These are phyloP conservation scores for Coptodon rendalli DNA, from an alignment of 2,113 vertebrate species.

Conservation along the genomic window DNA sequence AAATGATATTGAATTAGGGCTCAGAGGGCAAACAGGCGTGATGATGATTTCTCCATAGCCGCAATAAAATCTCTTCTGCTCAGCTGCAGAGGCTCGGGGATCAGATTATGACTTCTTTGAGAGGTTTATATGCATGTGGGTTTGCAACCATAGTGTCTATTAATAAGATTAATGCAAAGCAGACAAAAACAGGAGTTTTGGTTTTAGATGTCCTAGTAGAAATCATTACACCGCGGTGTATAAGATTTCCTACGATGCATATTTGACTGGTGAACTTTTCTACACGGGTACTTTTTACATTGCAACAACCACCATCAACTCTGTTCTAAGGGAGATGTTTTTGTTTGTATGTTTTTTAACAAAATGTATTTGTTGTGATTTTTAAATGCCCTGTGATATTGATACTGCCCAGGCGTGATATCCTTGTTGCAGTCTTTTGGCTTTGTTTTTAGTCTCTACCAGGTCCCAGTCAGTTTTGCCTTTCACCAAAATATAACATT, in stretches of 20 bases:
- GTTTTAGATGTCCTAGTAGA: neutral
- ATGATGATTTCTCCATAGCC: conserved; percentile 31
- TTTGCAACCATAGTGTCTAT: conserved; percentile 5
- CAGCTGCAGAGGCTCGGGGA: neutral
- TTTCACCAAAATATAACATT: neutral
- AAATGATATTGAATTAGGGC: conserved; percentile 37
- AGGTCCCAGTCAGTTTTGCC: neutral
- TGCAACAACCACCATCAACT: neutral
- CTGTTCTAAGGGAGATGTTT: neutral
- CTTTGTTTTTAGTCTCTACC: neutral
- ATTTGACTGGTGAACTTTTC: neutral
- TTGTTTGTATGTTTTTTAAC: neutral
- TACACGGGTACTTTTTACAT: neutral
- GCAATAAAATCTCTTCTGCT: conserved; percentile 14
- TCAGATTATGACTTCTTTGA: neutral
- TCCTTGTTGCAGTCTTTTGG: neutral
- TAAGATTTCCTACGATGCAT: neutral
- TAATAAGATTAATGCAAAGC: conserved; percentile 17
- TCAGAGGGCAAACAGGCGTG: conserved; percentile 9
- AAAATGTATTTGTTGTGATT: neutral
- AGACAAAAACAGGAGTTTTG: neutral
- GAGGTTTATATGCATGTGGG: neutral
- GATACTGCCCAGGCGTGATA: neutral
- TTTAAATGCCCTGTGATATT: neutral
- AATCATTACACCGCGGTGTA: neutral